Percentiles rank a stretch among this genome's conserved stretches.
Conservation (phyloP, 2,113 vertebrate species). For the Cinclus mexicanus region DNA sequence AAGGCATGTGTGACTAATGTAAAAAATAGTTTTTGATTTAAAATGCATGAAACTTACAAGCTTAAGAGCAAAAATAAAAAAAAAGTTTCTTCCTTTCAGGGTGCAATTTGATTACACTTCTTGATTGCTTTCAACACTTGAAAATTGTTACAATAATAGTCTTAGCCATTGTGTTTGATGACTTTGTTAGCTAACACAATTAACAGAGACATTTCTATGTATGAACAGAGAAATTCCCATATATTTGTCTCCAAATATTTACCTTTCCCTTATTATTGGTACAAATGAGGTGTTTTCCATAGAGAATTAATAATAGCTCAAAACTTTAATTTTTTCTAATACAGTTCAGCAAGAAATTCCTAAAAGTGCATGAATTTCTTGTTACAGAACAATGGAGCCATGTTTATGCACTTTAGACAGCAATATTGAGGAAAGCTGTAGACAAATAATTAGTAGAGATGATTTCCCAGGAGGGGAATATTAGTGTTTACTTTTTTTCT, state of each 20-base stretch:
- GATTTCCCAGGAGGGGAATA: slow-evolving; percentile 42
- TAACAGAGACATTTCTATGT: background rate
- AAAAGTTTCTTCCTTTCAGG: background rate
- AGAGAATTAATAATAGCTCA: background rate
- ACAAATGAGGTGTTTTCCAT: background rate
- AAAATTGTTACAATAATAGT: background rate
- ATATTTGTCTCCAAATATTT: background rate
- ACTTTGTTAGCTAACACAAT: background rate
- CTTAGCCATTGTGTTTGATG: background rate
- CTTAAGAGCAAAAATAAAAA: background rate
- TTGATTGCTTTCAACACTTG: background rate
- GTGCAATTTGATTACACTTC: background rate
- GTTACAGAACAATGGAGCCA: background rate
- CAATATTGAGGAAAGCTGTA: background rate
- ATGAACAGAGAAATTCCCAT: background rate
- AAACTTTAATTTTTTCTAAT: background rate
- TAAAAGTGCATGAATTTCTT: background rate
- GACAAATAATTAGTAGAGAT: slow-evolving; percentile 52
- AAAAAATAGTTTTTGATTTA: background rate
- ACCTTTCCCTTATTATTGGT: background rate
- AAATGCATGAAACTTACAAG: background rate
- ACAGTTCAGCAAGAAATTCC: background rate
- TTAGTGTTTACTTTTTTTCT: slow-evolving; percentile 12
- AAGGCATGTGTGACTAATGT: background rate
- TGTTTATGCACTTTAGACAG: background rate